Conservation (phyloP, 2,113 vertebrate species). For the Dicrurus megarhynchus region DNA sequence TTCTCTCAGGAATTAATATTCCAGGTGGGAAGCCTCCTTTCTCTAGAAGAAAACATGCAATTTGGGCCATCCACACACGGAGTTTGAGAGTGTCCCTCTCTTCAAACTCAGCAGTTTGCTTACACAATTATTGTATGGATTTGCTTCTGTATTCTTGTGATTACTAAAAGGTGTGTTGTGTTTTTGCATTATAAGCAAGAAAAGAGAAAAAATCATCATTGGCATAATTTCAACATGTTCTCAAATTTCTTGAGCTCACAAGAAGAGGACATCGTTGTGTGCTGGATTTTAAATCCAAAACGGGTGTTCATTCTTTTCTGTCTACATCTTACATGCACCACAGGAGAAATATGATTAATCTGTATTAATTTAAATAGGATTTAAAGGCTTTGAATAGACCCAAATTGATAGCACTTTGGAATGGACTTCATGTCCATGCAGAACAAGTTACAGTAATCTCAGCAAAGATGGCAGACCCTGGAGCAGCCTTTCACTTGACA, state of each 20-base stretch:
- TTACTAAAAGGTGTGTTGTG: not conserved
- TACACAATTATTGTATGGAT: not conserved
- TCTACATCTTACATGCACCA: not conserved
- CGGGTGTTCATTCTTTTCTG: not conserved
- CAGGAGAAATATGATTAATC: not conserved
- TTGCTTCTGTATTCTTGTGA: not conserved
- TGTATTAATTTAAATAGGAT: not conserved
- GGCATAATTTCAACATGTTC: not conserved
- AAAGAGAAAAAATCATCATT: not conserved
- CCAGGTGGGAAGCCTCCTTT: not conserved
- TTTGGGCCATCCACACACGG: not conserved
- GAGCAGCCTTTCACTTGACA: not conserved
- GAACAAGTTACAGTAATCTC: not conserved
- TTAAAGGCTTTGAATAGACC: not conserved
- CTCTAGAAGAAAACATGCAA: not conserved
- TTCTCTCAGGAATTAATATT: not conserved
- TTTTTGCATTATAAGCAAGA: not conserved
- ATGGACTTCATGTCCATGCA: not conserved
- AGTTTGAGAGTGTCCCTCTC: not conserved
- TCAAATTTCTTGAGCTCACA: not conserved
- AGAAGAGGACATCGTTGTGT: not conserved
- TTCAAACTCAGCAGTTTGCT: not conserved
- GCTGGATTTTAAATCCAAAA: not conserved
- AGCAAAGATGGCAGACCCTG: not conserved
- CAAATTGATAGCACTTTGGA: not conserved